Conservation (phyloP, 2,888 invertebrate genomes). For the Hirtodrosophila trivittata region DNA sequence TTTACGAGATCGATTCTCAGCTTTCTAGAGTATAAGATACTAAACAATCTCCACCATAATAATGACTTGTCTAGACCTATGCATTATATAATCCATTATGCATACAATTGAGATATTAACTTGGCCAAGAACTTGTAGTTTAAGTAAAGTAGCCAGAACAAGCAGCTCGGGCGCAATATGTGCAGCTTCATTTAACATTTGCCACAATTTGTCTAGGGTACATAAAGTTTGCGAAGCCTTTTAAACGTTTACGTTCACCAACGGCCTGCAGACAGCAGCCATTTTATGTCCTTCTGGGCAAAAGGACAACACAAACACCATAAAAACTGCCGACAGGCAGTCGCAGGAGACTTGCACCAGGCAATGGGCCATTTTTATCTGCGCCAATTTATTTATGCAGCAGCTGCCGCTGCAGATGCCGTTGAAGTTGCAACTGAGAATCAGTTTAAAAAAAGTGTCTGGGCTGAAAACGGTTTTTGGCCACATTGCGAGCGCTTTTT, state of each 20-base stretch:
- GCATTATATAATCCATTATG: too few species aligned
- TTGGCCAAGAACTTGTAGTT: too few species aligned
- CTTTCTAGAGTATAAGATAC: too few species aligned
- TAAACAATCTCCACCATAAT: too few species aligned
- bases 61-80: too few species aligned
- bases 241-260: constrained; percentile 39
- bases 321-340: constrained; percentile 37
- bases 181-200: constrained; percentile 19
- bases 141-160: too few species aligned
- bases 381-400: constrained; percentile 68
- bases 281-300: constrained; percentile 46
- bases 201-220: constrained; percentile 30
- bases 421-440: constrained; percentile 37
- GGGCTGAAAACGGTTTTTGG: constrained; percentile 5
- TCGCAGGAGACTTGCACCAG: constrained; percentile 13
- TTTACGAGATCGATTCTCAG: too few species aligned
- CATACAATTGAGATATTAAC: too few species aligned
- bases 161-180: not conserved
- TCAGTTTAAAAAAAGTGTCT: constrained; percentile 30
- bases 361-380: constrained; percentile 50
- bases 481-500: constrained; percentile 18
- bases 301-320: constrained; percentile 36
- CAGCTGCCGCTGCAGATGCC: constrained; percentile 31
- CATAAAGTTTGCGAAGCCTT: constrained; percentile 30
- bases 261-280: constrained; percentile 14